A percentile compares a stretch with the other conserved stretches of the same genome.
These are phyloP conservation scores for Mesorhabditis spiculigera DNA, from an alignment of 2,888 invertebrate genomes.

Conservation along the genomic window DNA sequence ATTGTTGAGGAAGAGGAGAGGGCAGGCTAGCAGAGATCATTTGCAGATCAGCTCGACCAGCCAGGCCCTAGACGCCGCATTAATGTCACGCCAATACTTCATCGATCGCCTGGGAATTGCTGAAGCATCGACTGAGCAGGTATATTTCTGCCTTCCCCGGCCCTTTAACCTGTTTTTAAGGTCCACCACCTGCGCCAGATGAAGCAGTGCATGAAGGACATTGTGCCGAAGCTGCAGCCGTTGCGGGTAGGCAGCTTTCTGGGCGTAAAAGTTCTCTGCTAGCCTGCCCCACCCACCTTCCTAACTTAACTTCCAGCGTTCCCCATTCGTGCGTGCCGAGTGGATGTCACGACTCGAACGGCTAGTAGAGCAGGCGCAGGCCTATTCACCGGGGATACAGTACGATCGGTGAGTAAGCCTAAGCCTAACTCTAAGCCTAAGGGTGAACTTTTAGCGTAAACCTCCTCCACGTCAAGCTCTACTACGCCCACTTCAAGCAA, in stretches of 20 bases:
- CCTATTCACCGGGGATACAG: slow-evolving; percentile 45
- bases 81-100: too few relatives aligned
- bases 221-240: slow-evolving; percentile 1
- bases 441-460: slow-evolving; percentile 38
- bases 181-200: neutral
- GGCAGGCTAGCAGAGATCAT: too few relatives aligned
- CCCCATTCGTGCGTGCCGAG: slow-evolving; percentile 42
- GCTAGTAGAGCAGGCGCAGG: slow-evolving; percentile 44
- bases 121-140: too few relatives aligned
- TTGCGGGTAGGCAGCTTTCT: neutral
- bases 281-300: neutral
- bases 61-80: too few relatives aligned
- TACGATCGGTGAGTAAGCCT: slow-evolving; percentile 40
- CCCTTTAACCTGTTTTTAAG: neutral
- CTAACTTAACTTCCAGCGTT: slow-evolving; percentile 28
- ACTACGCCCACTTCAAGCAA: slow-evolving; percentile 52
- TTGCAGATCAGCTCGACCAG: too few relatives aligned
- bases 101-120: too few relatives aligned
- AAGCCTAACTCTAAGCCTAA: neutral
- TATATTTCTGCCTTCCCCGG: too few relatives aligned
- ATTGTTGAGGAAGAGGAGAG: too few relatives aligned
- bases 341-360: slow-evolving; percentile 43
- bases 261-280: too few relatives aligned
- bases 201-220: slow-evolving; percentile 8
- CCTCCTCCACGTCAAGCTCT: slow-evolving; percentile 46